Evolutionary conservation across 1,140 invertebrate genomes (phyloP).

Genomic region (Oncopeltus fasciatus): DNA sequence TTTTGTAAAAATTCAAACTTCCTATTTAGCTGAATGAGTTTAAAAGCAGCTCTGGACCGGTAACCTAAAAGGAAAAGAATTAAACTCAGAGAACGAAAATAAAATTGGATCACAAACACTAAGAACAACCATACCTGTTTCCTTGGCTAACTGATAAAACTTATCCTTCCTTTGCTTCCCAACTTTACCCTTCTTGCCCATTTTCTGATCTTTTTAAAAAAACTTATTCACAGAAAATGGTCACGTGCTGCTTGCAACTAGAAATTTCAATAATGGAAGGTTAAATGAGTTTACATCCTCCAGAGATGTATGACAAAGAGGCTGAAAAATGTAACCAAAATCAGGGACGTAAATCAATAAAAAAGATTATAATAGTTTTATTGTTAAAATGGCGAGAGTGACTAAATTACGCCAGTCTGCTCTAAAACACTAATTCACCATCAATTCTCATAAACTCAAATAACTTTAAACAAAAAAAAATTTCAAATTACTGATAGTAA

Average conservation of each 20-base stretch:
- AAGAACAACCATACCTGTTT: constrained; percentile 57
- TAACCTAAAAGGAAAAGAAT: constrained; percentile 48
- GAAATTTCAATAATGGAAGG: too few species aligned
- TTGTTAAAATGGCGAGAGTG: too few species aligned
- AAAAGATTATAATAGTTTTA: too few species aligned
- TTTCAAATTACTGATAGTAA: too few species aligned
- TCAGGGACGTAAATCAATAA: too few species aligned
- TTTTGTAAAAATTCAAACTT: constrained; percentile 96
- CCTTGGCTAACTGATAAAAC: constrained; percentile 96
- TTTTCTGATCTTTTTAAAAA: constrained; percentile 29
- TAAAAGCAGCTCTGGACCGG: constrained; percentile 93
- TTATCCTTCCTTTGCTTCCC: constrained; percentile 97
- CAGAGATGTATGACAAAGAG: too few species aligned
- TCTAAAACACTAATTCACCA: too few species aligned
- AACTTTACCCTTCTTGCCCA: constrained; percentile 94
- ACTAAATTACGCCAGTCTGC: too few species aligned
- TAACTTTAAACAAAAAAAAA: too few species aligned
- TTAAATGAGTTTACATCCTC: too few species aligned
- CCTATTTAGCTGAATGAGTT: constrained; percentile 92
- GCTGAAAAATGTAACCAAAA: too few species aligned
- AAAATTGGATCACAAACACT: not conserved
- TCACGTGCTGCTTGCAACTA: not conserved
- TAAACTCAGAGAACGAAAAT: not conserved
- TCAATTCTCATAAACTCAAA: too few species aligned
- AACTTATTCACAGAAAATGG: not conserved